phyloP scores from a whole-genome alignment of 2,888 invertebrate genomes.

The Ecliptopera silaceata region DNA sequence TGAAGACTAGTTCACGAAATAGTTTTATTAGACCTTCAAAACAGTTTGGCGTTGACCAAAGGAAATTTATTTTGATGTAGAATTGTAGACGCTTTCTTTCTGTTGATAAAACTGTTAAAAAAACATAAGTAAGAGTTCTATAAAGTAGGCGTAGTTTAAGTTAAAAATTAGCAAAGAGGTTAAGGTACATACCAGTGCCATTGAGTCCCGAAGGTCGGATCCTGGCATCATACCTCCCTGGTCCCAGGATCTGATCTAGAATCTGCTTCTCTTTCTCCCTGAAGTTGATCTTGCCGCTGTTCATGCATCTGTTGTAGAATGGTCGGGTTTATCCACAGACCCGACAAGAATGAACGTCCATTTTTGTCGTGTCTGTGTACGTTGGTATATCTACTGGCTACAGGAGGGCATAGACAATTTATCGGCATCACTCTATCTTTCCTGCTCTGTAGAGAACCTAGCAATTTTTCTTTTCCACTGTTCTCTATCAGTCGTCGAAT shows the following conservation, averaged over 20 bases:
- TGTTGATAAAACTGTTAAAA: no score
- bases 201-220: slow-evolving; percentile 97
- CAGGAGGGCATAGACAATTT: slow-evolving; percentile 16
- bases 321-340: slow-evolving; percentile 14
- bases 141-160: no score
- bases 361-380: slow-evolving; percentile 7
- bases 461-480: no score
- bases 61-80: no score
- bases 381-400: slow-evolving; percentile 3
- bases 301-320: slow-evolving; percentile 85
- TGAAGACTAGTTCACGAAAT: no score
- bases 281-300: slow-evolving; percentile 91
- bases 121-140: no score
- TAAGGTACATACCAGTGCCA: slow-evolving; percentile 91
- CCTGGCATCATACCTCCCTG: slow-evolving; percentile 95
- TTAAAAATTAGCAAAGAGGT: slow-evolving; percentile 10
- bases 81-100: no score
- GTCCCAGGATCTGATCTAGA: slow-evolving; percentile 95
- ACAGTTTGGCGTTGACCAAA: no score
- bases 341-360: slow-evolving; percentile 12
- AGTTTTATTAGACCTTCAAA: no score
- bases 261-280: slow-evolving; percentile 97
- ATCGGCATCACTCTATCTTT: no score
- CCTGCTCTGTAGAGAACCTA: no score
- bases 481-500: no score